These are phyloP conservation scores for Mayetiola destructor DNA, from an alignment of 2,888 invertebrate genomes.

Conservation along the genomic window DNA sequence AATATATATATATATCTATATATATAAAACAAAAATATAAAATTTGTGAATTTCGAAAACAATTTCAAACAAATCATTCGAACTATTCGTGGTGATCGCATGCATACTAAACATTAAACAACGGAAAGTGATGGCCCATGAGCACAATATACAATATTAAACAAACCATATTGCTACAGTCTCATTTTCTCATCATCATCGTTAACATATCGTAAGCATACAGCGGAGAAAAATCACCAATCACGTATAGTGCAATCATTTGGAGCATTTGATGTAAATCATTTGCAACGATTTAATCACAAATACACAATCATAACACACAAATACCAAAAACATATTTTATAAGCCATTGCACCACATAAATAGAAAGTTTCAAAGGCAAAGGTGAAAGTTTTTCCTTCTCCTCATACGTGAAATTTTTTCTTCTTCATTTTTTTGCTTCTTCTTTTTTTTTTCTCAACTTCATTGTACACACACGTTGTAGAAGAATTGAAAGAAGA, in stretches of 20 bases:
- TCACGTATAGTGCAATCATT: not conserved
- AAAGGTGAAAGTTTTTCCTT: slow-evolving; percentile 4
- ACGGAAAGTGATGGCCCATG: not conserved
- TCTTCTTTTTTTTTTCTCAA: too few relatives aligned
- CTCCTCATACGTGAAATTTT: too few relatives aligned
- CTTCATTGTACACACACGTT: too few relatives aligned
- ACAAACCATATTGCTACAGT: too few relatives aligned
- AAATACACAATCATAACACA: not conserved
- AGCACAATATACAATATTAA: not conserved
- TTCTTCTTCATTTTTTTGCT: too few relatives aligned
- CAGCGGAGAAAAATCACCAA: not conserved
- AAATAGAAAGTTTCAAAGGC: slow-evolving; percentile 13
- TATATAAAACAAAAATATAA: not conserved
- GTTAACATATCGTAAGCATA: not conserved
- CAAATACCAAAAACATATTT: not conserved
- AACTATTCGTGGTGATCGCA: not conserved
- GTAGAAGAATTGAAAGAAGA: too few relatives aligned
- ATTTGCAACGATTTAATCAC: not conserved
- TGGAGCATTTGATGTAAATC: slow-evolving; percentile 1
- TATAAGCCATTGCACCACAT: not conserved
- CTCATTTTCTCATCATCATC: too few relatives aligned
- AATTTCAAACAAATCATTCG: slow-evolving; percentile 6
- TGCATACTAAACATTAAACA: not conserved
- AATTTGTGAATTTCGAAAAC: not conserved
- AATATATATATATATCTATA: not conserved